A percentile compares a stretch with the other conserved stretches of the same genome.
These are phyloP conservation scores for Valencia hispanica DNA, from an alignment of 2,797 vertebrate species.

Conservation along the genomic window DNA sequence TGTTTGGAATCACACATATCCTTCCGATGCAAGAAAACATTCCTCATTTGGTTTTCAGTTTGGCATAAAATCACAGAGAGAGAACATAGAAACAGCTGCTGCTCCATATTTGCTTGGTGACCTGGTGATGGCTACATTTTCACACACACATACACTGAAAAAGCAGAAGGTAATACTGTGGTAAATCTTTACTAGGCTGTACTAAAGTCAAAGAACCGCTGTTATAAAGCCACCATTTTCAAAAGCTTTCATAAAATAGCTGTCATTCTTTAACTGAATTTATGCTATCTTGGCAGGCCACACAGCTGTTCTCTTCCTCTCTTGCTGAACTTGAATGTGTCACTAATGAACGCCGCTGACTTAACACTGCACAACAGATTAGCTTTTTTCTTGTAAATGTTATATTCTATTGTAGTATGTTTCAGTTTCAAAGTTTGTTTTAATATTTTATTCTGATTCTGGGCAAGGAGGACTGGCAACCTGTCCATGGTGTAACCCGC, in stretches of 20 bases:
- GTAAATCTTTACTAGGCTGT: conserved; percentile 72
- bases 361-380: conserved; percentile 25
- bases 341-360: conserved; percentile 35
- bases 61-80: conserved; percentile 37
- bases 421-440: not conserved
- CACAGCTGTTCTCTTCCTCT: conserved; percentile 75
- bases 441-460: not conserved
- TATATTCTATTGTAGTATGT: not conserved
- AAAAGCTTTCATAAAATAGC: conserved; percentile 78
- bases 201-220: conserved; percentile 58
- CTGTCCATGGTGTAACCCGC: too few species aligned
- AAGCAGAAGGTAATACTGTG: conserved; percentile 75
- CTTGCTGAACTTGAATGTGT: conserved; percentile 45
- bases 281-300: conserved; percentile 70
- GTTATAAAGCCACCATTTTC: conserved; percentile 75
- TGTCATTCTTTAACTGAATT: conserved; percentile 70
- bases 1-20: conserved; percentile 56
- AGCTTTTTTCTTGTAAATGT: not conserved
- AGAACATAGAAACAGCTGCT: conserved; percentile 9
- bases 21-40: conserved; percentile 57
- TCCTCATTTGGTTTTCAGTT: conserved; percentile 57
- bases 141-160: conserved; percentile 42
- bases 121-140: conserved; percentile 31
- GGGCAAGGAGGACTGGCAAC: not conserved
- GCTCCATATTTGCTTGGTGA: conserved; percentile 36